Percentiles rank a stretch among this genome's conserved stretches.
These are phyloP conservation scores for Drosophila kambysellisi DNA, from an alignment of 2,888 invertebrate genomes.

Conservation along the genomic window DNA sequence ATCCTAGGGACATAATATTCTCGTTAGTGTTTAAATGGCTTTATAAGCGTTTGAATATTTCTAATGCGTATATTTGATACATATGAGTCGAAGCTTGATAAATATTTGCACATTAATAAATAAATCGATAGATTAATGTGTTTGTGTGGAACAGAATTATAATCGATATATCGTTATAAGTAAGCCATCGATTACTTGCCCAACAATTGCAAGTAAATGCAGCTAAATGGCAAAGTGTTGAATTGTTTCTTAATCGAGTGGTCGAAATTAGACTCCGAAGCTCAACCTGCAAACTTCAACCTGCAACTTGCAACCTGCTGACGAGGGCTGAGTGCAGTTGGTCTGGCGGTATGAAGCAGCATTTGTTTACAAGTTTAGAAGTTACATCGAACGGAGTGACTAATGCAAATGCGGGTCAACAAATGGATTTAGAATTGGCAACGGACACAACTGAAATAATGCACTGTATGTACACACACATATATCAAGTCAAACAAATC, in stretches of 20 bases:
- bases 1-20: background rate
- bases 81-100: background rate
- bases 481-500: background rate
- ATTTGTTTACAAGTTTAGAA: constrained; percentile 4
- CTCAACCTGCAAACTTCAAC: background rate
- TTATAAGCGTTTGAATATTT: background rate
- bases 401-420: background rate
- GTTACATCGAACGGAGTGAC: background rate
- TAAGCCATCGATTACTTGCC: background rate
- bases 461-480: constrained; percentile 9
- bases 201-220: background rate
- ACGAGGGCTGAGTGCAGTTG: background rate
- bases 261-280: background rate
- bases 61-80: background rate
- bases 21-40: background rate
- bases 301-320: background rate
- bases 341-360: background rate
- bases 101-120: background rate
- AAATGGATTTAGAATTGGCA: constrained; percentile 5
- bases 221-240: background rate
- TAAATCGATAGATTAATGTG: constrained; percentile 3
- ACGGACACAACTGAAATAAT: background rate
- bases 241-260: background rate
- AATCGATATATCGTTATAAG: background rate
- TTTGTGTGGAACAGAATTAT: background rate